Evolutionary conservation across 2,113 vertebrate genomes (phyloP), one percentile per base, ranked within the genome.

Genomic region (Haemorhous mexicanus): DNA sequence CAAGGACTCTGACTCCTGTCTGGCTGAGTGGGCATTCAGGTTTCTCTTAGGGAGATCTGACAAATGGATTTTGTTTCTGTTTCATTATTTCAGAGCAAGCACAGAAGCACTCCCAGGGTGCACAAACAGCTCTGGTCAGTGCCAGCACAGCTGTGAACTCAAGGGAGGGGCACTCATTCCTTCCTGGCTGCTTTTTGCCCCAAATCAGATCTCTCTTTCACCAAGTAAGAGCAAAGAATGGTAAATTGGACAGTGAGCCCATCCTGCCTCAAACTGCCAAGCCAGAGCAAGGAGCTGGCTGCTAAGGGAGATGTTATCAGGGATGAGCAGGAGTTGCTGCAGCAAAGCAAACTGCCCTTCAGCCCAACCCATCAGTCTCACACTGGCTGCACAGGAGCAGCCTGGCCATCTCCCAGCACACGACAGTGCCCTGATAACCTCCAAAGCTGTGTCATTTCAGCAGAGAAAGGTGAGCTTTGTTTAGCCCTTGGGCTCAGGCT

Each of bases 391-490:
- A 37, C 3, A 56, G 89, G 87, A 67, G 11, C 61, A 90, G 95
- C 7, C 33, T 64, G 73, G 89, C 39, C 27, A 86, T 50, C 94
- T 94, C 95, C 94, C 8, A 92, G 87, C 87, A 73, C 73, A 83
- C 49, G 94, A 94, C 97, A 96, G 97, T 18, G 66, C 69, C 62
- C 93, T 8, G 14, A 90, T 94, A 96, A 84, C 89, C 79, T 95
- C 89, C 56, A 77, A 89, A 95, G 91, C 92, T 77, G 91, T 43
- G 83, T 95, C 96, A 94, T 88, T 97, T 73, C 89, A 94, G 91
- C 85, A 94, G 92, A 94, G 84, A 95, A 83, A 95, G 97, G 96
- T 70, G 96, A 97, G 91, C 79, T 93, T 61, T 81, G 88, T 84
- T 90, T 91, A 74, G 87, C 92, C 96, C 95, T 79, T 87, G 96